These are phyloP conservation scores for Nerophis lumbriciformis DNA, from an alignment of 2,113 vertebrate genomes.

Conservation along the genomic window DNA sequence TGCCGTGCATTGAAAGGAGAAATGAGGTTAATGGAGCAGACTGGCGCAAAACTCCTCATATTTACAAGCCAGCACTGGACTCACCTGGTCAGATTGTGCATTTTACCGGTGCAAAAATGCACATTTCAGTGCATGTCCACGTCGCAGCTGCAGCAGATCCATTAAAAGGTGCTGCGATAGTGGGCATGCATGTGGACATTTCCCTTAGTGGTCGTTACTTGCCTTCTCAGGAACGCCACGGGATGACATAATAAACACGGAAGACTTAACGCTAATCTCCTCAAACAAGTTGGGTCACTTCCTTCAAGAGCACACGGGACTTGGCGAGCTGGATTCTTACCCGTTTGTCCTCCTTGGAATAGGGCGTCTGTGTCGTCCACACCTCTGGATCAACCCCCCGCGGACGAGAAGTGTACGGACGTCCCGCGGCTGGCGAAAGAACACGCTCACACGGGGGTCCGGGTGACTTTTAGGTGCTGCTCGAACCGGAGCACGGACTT, in stretches of 20 bases:
- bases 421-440: constrained; percentile 19
- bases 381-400: constrained; percentile 37
- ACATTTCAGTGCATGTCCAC: background rate
- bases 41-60: constrained; percentile 48
- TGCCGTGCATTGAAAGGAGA: constrained; percentile 6
- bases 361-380: constrained; percentile 35
- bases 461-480: constrained; percentile 40
- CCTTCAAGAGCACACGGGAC: constrained; percentile 32
- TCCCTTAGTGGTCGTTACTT: constrained; percentile 13
- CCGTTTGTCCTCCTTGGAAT: constrained; percentile 32
- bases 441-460: background rate
- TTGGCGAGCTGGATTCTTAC: constrained; percentile 46
- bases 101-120: constrained; percentile 1
- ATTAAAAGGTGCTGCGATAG: background rate
- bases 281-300: constrained; percentile 70
- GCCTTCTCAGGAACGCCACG: constrained; percentile 33
- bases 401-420: constrained; percentile 37
- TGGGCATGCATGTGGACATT: too few species aligned
- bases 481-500: constrained; percentile 34
- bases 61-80: constrained; percentile 21
- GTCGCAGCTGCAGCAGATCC: constrained; percentile 12
- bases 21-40: constrained; percentile 56
- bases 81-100: constrained; percentile 39
- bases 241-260: constrained; percentile 60
- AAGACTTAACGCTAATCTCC: constrained; percentile 65